Evolutionary conservation across 2,888 invertebrate species (phyloP), one percentile per base, ranked within the genome.

Genomic region (Eupithecia dodoneata): DNA sequence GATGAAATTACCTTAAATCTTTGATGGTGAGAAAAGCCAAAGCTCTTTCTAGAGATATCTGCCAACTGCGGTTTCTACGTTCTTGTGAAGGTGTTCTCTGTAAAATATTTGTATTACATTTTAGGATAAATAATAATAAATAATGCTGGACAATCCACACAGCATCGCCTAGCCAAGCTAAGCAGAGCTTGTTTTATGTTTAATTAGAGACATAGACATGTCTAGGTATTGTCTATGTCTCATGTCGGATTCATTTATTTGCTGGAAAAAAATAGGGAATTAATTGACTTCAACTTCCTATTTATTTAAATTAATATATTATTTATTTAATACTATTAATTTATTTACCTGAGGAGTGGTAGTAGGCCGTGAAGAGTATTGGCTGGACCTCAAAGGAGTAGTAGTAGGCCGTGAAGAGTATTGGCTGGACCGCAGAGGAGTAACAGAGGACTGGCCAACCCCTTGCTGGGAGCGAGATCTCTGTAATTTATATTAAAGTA

Each of bases 61-160:
- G 88, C 93, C 93, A 93, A 77, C 83, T 90, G 5, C 91, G 87
- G 44, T 74, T 87, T 0, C 81, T 81, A 0, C 91, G 86, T 41
- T 95, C 95, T 18, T 90, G 90, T 10, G 93, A 92, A 76, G 95
- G 95, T 12, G 95, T 94, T 80, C 93, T 89, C 93, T 94, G 85
- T 3, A 84, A 86, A 18, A 63, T 59, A n/a, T 66, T 5, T 13
- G 42, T 2, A 42, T 42, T 66, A 66, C 42, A 66, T 30, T 30
- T 63, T 30, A 30, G 30, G 30, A 30, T 30, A 30, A 30, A 30
- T 30, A 30, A 30, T 30, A 30, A 30, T 30, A 30, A 30, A 30
- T 30, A 30, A 30, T 30, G 30, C 30, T 30, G 30, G 30, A 30
- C n/a, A n/a, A 30, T 30, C 30, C 30, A 30, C 30, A 30, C 30